Base-by-base conservation (phyloP, 1,140 invertebrate species). In the Drosophila malerkotliana region DNA sequence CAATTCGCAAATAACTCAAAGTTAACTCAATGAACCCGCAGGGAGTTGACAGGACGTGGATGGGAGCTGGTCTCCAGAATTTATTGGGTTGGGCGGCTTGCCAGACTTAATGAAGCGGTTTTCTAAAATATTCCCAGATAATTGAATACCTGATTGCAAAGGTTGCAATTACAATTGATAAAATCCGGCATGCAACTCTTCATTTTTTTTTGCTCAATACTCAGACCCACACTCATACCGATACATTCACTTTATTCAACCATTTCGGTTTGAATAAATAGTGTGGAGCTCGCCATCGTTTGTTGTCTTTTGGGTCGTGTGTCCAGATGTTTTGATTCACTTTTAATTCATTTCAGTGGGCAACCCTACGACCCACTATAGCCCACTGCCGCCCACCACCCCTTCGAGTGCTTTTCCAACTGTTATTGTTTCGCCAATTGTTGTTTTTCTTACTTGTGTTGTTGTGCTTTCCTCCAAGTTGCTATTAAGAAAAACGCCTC, bases 311-410 rank as follows among this genome's bases (percentile, higher is more conserved):
- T 60, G 53, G 64, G 82, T 87, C 62, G 62, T 87, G 59, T 79
- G 75, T 87, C 82, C 82, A 87, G 82, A 87, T 87, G 83, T 87
- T 87, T 87, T 87, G 82, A 87, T 87, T 87, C 83, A 87, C 71
- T 87, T 87, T 87, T 87, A 87, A 87, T 87, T 87, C 82, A 87
- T 87, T 87, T 87, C 82, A 87, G 66, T 79, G 63, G 73, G 63
- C 59, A 77, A 61, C 81, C 59, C 72, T 34, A 48, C 48, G 39
- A 68, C 26, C 44, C 66, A 45, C 15, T 8, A 18, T 1, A 4
- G 6, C 14, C 14, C 28, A 7, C 14, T 21, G 3, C 26, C 26
- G 10, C 14, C 49, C 51, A 32, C 14, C 12, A 28, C 62, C 62
- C 62, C 34, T 3, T 37, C 10, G 34, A 37, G 34, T 85, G 77